Percentiles rank a stretch among this genome's conserved stretches.
Conservation (phyloP, 2,888 invertebrate species). For the Brachynemurus nebulosus region DNA sequence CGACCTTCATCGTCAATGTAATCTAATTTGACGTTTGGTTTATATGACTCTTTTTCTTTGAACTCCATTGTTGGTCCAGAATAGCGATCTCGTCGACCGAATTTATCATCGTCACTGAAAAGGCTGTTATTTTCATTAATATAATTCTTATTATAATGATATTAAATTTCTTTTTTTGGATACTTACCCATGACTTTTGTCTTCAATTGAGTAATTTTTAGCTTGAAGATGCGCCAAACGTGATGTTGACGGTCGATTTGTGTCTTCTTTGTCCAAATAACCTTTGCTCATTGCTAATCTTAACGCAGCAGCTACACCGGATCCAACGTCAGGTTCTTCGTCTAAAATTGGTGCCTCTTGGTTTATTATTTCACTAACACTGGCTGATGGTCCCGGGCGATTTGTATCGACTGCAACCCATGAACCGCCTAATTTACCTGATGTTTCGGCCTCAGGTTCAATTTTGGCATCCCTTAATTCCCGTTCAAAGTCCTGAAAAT, state of each 20-base stretch:
- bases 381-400: conserved; percentile 33
- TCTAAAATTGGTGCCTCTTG: conserved; percentile 60
- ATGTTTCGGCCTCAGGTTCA: conserved; percentile 28
- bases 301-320: conserved; percentile 86
- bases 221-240: conserved; percentile 63
- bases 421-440: conserved; percentile 47
- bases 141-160: background rate
- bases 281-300: conserved; percentile 87
- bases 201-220: conserved; percentile 67
- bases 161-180: background rate
- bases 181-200: conserved; percentile 52
- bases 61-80: conserved; percentile 82
- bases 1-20: conserved; percentile 96
- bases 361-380: conserved; percentile 35
- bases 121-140: conserved; percentile 12
- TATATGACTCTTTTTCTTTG: conserved; percentile 79
- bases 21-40: conserved; percentile 88
- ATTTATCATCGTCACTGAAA: conserved; percentile 62
- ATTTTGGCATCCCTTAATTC: conserved; percentile 30
- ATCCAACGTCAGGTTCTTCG: conserved; percentile 82
- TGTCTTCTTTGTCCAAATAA: conserved; percentile 71
- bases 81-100: conserved; percentile 59
- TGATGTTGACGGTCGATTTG: conserved; percentile 55
- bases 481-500: conserved; percentile 35
- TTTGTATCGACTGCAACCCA: conserved; percentile 72